Evolutionary conservation across 1,140 invertebrate genomes (phyloP).

Genomic region (Solenopsis invicta): DNA sequence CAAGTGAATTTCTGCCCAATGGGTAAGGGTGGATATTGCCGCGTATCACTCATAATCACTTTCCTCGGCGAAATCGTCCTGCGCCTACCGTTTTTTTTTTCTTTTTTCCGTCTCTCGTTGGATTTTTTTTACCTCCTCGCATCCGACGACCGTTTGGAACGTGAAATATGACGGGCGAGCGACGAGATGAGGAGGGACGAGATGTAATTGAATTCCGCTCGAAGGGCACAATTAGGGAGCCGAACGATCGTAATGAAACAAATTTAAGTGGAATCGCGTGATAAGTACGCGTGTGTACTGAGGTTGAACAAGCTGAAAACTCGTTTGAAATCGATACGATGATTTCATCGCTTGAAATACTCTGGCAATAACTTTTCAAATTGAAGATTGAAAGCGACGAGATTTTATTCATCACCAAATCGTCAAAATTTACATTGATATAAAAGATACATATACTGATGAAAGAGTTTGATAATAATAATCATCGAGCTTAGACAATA

Average conservation of each 20-base stretch:
- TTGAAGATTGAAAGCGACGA: not conserved
- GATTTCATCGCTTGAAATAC: not conserved
- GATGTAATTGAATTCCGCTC: constrained; percentile 58
- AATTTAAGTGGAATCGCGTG: constrained; percentile 36
- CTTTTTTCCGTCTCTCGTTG: constrained; percentile 36
- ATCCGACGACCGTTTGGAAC: constrained; percentile 46
- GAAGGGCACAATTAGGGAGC: constrained; percentile 56
- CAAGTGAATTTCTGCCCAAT: constrained; percentile 85
- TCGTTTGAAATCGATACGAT: not conserved
- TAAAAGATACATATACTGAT: not conserved
- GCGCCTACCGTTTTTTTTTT: constrained; percentile 64
- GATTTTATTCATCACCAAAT: not conserved
- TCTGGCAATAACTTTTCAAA: not conserved
- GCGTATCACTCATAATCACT: constrained; percentile 86
- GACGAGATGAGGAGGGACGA: constrained; percentile 39
- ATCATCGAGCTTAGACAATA: too few species aligned
- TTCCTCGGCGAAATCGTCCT: constrained; percentile 72
- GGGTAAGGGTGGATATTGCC: constrained; percentile 85
- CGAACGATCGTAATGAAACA: constrained; percentile 53
- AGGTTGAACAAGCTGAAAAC: not conserved
- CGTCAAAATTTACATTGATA: not conserved
- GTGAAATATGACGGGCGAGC: constrained; percentile 56
- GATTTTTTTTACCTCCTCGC: constrained; percentile 24
- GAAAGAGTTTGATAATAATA: too few species aligned
- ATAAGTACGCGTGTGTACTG: not conserved